Evolutionary conservation across 2,888 invertebrate species (phyloP).

Genomic region (Epinotia bilunana): DNA sequence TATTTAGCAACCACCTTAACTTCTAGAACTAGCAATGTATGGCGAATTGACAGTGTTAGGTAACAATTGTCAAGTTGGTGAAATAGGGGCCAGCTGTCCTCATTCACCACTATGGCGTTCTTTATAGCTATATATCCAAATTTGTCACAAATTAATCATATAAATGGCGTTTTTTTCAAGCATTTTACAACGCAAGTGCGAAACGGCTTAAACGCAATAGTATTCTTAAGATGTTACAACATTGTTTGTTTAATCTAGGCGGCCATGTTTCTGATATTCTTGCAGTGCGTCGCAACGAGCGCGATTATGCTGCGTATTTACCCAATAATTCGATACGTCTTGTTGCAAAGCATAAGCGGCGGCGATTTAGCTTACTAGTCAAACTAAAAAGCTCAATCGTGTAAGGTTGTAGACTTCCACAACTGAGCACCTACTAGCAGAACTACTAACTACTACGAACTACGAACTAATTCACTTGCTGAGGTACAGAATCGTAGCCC

Average conservation of each 20-base stretch:
- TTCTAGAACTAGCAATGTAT: no score
- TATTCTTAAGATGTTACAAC: not conserved
- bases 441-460: no score
- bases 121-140: constrained; percentile 21
- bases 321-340: constrained; percentile 82
- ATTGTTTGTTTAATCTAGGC: constrained; percentile 48
- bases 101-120: constrained; percentile 6
- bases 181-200: constrained; percentile 57
- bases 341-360: constrained; percentile 52
- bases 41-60: no score
- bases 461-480: no score
- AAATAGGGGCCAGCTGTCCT: no score
- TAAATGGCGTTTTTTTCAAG: constrained; percentile 52
- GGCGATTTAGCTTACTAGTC: constrained; percentile 49
- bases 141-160: constrained; percentile 39
- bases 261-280: constrained; percentile 75
- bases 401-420: no score
- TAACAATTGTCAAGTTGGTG: no score
- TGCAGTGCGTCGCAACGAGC: constrained; percentile 75
- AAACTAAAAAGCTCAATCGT: no score
- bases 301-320: constrained; percentile 81
- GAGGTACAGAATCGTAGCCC: no score
- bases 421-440: no score
- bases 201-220: not conserved
- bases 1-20: no score